Conservation (phyloP, 2,797 vertebrate species). For the Poliocrania exsul region DNA sequence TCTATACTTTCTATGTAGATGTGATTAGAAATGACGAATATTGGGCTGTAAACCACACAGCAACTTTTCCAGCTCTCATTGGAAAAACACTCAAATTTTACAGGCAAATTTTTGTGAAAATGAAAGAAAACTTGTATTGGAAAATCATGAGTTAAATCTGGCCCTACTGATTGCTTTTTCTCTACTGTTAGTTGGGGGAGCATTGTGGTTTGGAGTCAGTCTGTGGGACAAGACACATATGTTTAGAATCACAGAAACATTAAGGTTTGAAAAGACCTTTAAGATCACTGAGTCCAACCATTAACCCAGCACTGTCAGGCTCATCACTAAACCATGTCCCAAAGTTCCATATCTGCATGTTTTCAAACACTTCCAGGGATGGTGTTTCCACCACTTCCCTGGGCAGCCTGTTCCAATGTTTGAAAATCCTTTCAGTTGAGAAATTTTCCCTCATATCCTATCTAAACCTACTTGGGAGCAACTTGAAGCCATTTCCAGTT, state of each 20-base stretch:
- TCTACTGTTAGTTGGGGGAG: background rate
- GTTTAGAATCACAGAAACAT: background rate
- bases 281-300: background rate
- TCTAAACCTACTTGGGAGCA: background rate
- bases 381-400: background rate
- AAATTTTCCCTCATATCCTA: background rate
- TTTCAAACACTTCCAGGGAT: background rate
- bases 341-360: too few species aligned
- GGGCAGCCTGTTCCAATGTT: background rate
- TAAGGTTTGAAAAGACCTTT: background rate
- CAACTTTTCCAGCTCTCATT: background rate
- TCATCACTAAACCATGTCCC: background rate
- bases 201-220: fast-evolving
- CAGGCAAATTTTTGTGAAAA: background rate
- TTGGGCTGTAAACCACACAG: background rate
- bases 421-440: fast-evolving
- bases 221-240: background rate
- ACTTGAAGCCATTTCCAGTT: background rate
- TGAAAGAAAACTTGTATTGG: fast-evolving
- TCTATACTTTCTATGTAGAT: background rate
- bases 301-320: background rate
- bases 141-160: background rate
- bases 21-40: background rate
- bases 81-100: background rate
- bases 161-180: background rate